phyloP scores from a whole-genome alignment of 2,888 invertebrate genomes.

The Actias luna region DNA sequence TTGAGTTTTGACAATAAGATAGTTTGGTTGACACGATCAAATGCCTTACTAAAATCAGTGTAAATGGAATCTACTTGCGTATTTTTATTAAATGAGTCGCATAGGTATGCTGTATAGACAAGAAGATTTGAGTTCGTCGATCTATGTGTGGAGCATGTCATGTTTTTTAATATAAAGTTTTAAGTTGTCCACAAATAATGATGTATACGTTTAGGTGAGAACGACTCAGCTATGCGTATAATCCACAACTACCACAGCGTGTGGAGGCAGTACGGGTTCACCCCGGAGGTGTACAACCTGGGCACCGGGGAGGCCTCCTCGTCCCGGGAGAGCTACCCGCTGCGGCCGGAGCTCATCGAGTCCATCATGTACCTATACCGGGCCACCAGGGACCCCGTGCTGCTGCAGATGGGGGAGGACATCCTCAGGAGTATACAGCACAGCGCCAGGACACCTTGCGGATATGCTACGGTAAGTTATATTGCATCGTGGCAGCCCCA shows the following conservation, averaged over 20 bases:
- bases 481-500: no score
- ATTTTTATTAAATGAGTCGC: no score
- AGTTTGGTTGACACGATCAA: no score
- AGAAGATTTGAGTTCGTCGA: no score
- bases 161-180: no score
- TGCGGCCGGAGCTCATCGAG: constrained; percentile 97
- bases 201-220: constrained; percentile 85
- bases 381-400: constrained; percentile 95
- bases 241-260: constrained; percentile 98
- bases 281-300: constrained; percentile 99
- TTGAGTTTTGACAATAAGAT: no score
- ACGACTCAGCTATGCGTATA: constrained; percentile 94
- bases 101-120: no score
- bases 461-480: constrained; percentile 94
- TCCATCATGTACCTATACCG: constrained; percentile 98
- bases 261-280: constrained; percentile 98
- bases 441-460: constrained; percentile 95
- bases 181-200: no score
- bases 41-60: no score
- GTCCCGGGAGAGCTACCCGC: constrained; percentile 94
- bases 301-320: constrained; percentile 91
- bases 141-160: no score
- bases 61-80: no score
- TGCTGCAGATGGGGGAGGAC: constrained; percentile 96
- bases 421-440: constrained; percentile 96